A percentile compares a stretch with the other conserved stretches of the same genome.
phyloP scores from a whole-genome alignment of 2,888 invertebrate genomes.

The Anthoptus insignis region DNA sequence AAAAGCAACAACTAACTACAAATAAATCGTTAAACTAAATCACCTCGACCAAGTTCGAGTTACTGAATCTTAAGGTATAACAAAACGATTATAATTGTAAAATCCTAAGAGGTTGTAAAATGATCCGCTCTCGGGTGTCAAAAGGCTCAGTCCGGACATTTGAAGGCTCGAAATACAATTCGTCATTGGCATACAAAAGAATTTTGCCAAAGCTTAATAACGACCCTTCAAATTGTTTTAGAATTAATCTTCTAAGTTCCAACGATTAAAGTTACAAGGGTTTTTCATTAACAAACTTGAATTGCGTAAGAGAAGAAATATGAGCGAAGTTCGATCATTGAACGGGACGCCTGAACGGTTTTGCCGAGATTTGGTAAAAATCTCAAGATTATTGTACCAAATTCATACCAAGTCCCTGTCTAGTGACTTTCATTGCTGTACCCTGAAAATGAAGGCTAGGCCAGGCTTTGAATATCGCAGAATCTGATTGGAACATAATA shows the following conservation, averaged over 20 bases:
- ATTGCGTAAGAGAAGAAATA: slow-evolving; percentile 74
- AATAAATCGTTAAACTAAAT: no score
- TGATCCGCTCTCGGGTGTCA: no score
- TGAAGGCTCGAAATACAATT: no score
- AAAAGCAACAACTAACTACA: no score
- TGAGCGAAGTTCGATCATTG: slow-evolving; percentile 76
- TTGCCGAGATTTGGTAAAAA: slow-evolving; percentile 60
- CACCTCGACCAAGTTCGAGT: no score
- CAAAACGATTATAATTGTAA: no score
- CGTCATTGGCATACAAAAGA: slow-evolving; percentile 25
- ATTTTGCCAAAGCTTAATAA: slow-evolving; percentile 42
- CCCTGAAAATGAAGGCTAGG: no score
- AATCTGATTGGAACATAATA: no score
- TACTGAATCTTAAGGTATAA: no score
- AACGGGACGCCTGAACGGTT: slow-evolving; percentile 61
- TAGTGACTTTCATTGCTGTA: no score
- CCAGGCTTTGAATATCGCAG: no score
- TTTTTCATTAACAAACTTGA: slow-evolving; percentile 76
- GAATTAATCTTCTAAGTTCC: slow-evolving; percentile 68
- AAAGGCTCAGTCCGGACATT: slow-evolving; percentile 5
- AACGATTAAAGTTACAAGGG: slow-evolving; percentile 73
- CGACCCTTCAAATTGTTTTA: slow-evolving; percentile 61
- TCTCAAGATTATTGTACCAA: slow-evolving; percentile 42
- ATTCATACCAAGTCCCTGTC: slow-evolving; percentile 41
- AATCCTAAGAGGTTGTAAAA: no score